Base-by-base conservation (phyloP, 2,113 vertebrate species). In the Barnardius zonarius region DNA sequence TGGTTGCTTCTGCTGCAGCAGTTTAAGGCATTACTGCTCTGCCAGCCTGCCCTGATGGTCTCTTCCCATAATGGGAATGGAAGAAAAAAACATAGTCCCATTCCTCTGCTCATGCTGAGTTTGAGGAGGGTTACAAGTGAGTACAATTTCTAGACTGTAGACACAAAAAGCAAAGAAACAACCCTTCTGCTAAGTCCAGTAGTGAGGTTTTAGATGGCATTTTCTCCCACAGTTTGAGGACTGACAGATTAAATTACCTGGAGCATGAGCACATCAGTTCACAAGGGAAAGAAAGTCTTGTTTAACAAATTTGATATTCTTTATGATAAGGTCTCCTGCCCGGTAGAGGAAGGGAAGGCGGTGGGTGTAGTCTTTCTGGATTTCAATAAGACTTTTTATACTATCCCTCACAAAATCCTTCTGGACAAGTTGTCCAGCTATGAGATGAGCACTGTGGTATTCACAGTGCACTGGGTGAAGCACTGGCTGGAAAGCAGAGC, bases 361-460 rank as follows among this genome's bases (percentile, higher is more conserved):
- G 17, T 28, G 25, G 59, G 35, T 54, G 24, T 48, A 62, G 7
- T 62, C 52, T 68, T 41, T 35, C 39, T 74, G 75, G 39, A 61
- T 80, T 80, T 68, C 31, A 61, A 13, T 54, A 62, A 35, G 4
- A 14, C n/a, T 74, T 91, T 74, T 80, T 46, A 39, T n/a, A 35
- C 25, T 74, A 39, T 41, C 8, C 13, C 30, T 74, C 20, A 35
- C 52, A 54, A 44, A 6, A 80, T 48, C n/a, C 14, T 74, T 74
- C 72, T 8, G 11, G 75, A 67, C 24, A 67, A 74, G 28, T 73
- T 79, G 25, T 41, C 24, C 39, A 67, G 18, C n/a, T 33, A 9
- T 33, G 20, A 20, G 35, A 57, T 37, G 22, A 57, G 22, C 23
- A n/a, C 20, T n/a, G 9, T n/a, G 33, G 0, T 0, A 27, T 51